Conservation (phyloP, 64 coral and sea anemone species). For the Pocillopora damicornis region DNA sequence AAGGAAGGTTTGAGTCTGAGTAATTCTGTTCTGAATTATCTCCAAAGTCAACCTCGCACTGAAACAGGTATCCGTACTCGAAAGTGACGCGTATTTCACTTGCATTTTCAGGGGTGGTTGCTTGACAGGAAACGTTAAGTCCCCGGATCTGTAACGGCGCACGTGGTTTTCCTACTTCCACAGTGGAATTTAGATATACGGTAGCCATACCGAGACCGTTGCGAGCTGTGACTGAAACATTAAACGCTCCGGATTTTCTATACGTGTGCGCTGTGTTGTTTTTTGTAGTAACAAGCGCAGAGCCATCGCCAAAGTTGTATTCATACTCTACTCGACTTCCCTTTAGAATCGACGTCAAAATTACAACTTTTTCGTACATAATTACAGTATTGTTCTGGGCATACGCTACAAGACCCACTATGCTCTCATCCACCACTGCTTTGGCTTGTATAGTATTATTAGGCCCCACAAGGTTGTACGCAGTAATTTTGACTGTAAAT, state of each 20-base stretch:
- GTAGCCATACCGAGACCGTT: slow-evolving; percentile 31
- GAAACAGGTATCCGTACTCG: slow-evolving; percentile 49
- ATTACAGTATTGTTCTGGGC: slow-evolving; percentile 1
- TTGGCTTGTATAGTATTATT: slow-evolving; percentile 11
- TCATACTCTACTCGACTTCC: slow-evolving; percentile 46
- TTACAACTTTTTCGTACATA: slow-evolving; percentile 17
- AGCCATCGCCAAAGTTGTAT: slow-evolving; percentile 70
- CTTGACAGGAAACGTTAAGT: slow-evolving; percentile 52
- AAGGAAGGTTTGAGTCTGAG: background rate
- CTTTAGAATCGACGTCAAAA: slow-evolving; percentile 7
- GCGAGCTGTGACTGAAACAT: slow-evolving; percentile 15
- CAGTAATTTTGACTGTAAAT: slow-evolving; percentile 38
- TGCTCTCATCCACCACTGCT: slow-evolving; percentile 48
- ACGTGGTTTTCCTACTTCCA: slow-evolving; percentile 16
- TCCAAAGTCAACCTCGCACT: slow-evolving; percentile 46
- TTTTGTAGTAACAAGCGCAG: background rate
- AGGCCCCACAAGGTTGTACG: slow-evolving; percentile 46
- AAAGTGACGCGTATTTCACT: slow-evolving; percentile 51
- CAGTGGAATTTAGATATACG: background rate
- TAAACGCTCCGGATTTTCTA: slow-evolving; percentile 35
- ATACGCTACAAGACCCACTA: slow-evolving; percentile 44
- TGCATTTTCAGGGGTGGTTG: slow-evolving; percentile 35
- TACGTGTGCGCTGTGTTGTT: slow-evolving; percentile 32
- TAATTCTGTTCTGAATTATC: slow-evolving; percentile 1
- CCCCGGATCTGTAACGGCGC: slow-evolving; percentile 36